phyloP scores from a whole-genome alignment of 2,888 invertebrate species.

The Nowickia ferox region DNA sequence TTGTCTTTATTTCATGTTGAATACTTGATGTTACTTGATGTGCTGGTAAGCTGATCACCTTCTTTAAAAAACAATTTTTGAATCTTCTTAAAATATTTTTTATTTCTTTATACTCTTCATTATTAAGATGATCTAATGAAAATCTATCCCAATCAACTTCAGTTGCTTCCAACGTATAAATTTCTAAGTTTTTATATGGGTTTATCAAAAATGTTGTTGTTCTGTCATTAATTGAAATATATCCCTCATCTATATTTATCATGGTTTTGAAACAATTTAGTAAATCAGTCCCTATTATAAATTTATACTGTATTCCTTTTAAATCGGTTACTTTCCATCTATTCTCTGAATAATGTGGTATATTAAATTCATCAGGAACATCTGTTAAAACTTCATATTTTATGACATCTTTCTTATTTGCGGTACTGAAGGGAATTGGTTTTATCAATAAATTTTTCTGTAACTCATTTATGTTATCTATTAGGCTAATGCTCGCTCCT shows the following conservation, averaged over 20 bases:
- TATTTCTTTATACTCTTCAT: conserved; percentile 28
- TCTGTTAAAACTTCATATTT: conserved; percentile 1
- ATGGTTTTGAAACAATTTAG: conserved; percentile 41
- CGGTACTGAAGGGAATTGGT: too few relatives aligned
- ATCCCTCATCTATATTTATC: conserved; percentile 48
- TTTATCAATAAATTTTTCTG: not conserved
- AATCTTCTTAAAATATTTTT: too few relatives aligned
- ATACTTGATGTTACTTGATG: too few relatives aligned
- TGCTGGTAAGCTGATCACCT: conserved; percentile 12
- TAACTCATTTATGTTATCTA: conserved; percentile 18
- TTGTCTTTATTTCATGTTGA: conserved; percentile 38
- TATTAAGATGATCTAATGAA: conserved; percentile 48
- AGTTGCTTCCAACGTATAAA: conserved; percentile 10
- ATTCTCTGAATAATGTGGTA: not conserved
- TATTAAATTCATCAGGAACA: not conserved
- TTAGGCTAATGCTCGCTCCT: conserved; percentile 10
- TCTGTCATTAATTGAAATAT: conserved; percentile 30
- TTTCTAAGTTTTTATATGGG: conserved; percentile 8
- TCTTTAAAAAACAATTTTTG: conserved; percentile 50
- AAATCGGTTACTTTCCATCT: conserved; percentile 19
- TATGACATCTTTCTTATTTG: conserved; percentile 17
- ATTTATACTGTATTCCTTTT: conserved; percentile 1
- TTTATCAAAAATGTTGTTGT: conserved; percentile 24
- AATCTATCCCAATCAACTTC: conserved; percentile 23
- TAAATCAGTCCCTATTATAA: conserved; percentile 36